These are phyloP conservation scores for Ariolimax columbianus DNA, from an alignment of 2,888 invertebrate genomes.

Conservation along the genomic window DNA sequence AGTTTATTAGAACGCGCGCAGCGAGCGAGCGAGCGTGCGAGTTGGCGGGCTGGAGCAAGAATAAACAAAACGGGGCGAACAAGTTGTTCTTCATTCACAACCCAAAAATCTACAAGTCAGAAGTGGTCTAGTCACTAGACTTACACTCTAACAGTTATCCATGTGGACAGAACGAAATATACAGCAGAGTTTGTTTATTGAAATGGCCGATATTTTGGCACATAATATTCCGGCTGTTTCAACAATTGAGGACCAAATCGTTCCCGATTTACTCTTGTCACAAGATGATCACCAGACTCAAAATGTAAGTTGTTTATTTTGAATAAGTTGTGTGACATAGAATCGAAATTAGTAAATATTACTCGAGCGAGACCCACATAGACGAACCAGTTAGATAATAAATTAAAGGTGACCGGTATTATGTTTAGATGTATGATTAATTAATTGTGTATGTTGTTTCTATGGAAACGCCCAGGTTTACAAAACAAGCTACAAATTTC, in stretches of 20 bases:
- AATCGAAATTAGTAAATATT: neutral
- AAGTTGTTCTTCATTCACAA: neutral
- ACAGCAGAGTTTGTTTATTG: neutral
- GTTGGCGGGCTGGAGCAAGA: neutral
- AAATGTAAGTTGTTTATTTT: neutral
- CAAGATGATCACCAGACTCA: neutral
- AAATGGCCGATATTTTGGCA: neutral
- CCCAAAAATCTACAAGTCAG: neutral
- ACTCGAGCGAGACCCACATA: neutral
- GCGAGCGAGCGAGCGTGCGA: neutral
- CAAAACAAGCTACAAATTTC: neutral
- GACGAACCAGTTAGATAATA: too few relatives aligned
- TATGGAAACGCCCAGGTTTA: neutral
- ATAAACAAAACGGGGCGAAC: neutral
- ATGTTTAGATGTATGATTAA: neutral
- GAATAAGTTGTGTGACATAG: too few relatives aligned
- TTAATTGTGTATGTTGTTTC: neutral
- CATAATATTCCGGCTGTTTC: neutral
- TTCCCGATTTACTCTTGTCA: neutral
- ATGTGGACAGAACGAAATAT: neutral
- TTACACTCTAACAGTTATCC: neutral
- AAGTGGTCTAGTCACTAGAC: neutral
- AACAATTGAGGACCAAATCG: constrained; percentile 7
- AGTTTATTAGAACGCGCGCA: neutral
- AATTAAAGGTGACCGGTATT: neutral